Evolutionary conservation across 2,113 vertebrate species (phyloP).

Genomic region (Gymnorhina tibicen): DNA sequence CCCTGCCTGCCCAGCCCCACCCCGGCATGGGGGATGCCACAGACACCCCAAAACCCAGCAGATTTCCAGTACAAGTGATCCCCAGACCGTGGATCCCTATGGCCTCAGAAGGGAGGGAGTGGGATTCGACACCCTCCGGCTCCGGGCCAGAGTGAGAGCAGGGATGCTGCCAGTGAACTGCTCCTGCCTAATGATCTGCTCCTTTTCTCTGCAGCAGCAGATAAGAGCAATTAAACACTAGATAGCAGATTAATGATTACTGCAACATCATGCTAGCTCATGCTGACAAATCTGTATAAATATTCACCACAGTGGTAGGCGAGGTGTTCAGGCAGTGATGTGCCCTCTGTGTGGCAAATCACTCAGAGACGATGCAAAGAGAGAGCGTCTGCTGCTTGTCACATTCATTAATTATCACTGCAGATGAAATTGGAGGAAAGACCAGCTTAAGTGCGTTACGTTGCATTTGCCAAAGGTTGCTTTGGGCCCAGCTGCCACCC

Average conservation of each 20-base stretch:
- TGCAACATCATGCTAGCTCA: slow-evolving; percentile 34
- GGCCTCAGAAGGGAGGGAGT: background rate
- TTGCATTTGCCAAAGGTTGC: background rate
- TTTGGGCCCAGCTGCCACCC: background rate
- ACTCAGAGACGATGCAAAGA: background rate
- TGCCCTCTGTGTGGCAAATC: slow-evolving; percentile 57
- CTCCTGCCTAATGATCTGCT: slow-evolving; percentile 57
- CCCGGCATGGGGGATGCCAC: rapidly evolving
- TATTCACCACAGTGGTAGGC: slow-evolving; percentile 14
- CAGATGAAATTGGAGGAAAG: background rate
- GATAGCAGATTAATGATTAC: slow-evolving; percentile 63
- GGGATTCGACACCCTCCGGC: background rate
- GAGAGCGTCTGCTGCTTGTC: slow-evolving; percentile 44
- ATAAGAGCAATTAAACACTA: slow-evolving; percentile 62
- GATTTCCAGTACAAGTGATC: background rate
- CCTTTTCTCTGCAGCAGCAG: slow-evolving; percentile 45
- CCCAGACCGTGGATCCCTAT: background rate
- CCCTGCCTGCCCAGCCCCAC: background rate
- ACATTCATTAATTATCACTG: slow-evolving; percentile 40
- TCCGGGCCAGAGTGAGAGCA: background rate
- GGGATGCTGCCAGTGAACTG: background rate
- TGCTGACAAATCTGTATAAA: slow-evolving; percentile 63
- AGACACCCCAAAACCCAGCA: background rate
- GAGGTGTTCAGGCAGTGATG: slow-evolving; percentile 35
- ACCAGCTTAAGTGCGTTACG: rapidly evolving